Percentiles rank a stretch among this genome's conserved stretches.
phyloP scores from a whole-genome alignment of 2,113 vertebrate species.

The Laticauda colubrina region DNA sequence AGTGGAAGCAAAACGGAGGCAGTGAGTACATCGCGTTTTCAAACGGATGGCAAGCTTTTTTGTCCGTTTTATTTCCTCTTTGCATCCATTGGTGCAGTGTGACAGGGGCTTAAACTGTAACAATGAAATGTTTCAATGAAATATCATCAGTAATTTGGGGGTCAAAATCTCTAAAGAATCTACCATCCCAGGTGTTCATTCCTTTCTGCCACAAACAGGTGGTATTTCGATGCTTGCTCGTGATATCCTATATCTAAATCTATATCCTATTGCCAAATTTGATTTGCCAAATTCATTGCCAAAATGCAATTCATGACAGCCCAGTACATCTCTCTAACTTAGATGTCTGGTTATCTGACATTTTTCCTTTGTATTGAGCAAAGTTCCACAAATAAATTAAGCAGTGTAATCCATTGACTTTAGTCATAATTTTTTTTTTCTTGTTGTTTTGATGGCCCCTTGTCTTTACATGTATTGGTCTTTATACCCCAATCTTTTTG shows the following conservation, averaged over 20 bases:
- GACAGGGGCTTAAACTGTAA: too few species aligned
- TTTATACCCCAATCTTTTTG: not conserved
- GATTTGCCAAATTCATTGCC: not conserved
- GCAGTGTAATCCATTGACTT: not conserved
- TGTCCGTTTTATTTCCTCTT: too few species aligned
- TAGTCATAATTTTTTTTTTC: not conserved
- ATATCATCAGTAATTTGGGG: not conserved
- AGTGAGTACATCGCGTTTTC: too few species aligned
- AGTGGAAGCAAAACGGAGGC: too few species aligned
- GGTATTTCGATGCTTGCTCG: not conserved
- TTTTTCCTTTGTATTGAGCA: not conserved
- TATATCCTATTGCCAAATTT: not conserved
- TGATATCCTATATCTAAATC: not conserved
- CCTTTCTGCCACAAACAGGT: not conserved
- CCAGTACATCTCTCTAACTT: not conserved
- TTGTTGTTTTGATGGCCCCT: not conserved
- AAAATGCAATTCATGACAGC: not conserved
- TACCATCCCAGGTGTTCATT: not conserved
- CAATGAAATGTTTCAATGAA: not conserved
- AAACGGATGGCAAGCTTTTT: too few species aligned
- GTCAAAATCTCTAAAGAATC: not conserved
- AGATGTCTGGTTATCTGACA: not conserved
- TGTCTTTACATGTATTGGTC: not conserved
- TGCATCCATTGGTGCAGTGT: too few species aligned
- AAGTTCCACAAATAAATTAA: not conserved